These are phyloP conservation scores for Sylvilagus floridanus DNA, from an alignment of 2,797 vertebrate species.

Conservation along the genomic window DNA sequence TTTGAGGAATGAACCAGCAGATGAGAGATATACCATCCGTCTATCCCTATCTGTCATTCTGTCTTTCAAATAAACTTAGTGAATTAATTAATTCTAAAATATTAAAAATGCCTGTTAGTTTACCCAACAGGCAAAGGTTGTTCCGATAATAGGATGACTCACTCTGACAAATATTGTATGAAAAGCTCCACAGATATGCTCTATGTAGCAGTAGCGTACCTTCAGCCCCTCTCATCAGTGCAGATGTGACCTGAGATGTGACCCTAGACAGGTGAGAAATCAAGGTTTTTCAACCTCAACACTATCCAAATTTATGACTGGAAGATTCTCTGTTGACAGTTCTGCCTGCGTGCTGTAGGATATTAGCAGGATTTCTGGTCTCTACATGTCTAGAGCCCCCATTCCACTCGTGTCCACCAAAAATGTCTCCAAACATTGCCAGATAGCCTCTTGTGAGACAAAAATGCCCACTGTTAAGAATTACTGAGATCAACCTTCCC, in stretches of 20 bases:
- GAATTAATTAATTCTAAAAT: no score
- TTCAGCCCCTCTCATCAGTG: neutral
- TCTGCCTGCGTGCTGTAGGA: neutral
- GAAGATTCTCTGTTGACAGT: neutral
- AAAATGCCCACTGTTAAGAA: neutral
- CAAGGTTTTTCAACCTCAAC: accelerated
- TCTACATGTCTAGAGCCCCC: accelerated
- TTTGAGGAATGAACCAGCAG: no score
- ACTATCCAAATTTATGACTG: neutral
- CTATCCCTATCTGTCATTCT: no score
- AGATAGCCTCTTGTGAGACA: neutral
- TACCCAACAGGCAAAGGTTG: neutral
- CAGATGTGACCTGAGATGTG: neutral
- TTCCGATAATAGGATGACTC: neutral
- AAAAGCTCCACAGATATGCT: neutral
- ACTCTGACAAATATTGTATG: neutral
- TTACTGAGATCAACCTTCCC: neutral
- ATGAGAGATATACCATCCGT: no score
- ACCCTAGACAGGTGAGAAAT: neutral
- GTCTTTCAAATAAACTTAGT: no score
- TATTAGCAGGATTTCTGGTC: accelerated
- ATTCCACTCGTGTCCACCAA: neutral
- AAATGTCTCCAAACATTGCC: neutral
- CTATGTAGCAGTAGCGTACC: neutral
- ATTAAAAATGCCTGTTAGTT: neutral